Percentiles rank a stretch among this genome's conserved stretches.
Evolutionary conservation across 2,797 vertebrate genomes (phyloP).

Genomic region (Poeciliopsis infans): DNA sequence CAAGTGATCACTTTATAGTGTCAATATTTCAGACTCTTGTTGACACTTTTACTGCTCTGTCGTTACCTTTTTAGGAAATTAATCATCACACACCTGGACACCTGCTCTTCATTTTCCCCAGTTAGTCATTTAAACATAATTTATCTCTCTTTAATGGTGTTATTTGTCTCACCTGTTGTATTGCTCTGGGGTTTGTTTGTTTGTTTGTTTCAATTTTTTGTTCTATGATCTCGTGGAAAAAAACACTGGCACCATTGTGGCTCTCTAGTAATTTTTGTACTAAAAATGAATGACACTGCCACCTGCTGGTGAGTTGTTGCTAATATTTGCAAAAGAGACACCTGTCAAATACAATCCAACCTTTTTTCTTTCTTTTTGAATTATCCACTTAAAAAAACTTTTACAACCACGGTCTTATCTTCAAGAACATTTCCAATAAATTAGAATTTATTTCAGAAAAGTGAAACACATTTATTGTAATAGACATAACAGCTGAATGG

Average conservation of each 20-base stretch:
- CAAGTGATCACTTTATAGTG: too few species aligned
- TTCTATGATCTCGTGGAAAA: background rate
- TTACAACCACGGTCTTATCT: background rate
- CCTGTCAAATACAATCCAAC: background rate
- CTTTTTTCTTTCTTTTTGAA: background rate
- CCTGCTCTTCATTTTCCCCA: background rate
- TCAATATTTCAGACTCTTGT: background rate
- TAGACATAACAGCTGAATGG: background rate
- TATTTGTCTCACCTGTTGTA: constrained; percentile 4
- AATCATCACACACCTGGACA: constrained; percentile 8
- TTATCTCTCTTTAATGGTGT: constrained; percentile 20
- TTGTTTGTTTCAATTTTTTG: background rate
- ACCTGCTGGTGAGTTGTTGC: constrained; percentile 19
- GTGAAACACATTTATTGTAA: background rate
- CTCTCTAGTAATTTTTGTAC: background rate
- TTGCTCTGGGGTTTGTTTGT: too few species aligned
- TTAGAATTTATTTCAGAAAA: background rate
- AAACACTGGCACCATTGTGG: background rate
- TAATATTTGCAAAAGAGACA: constrained; percentile 8
- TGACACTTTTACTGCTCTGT: background rate
- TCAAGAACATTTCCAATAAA: background rate
- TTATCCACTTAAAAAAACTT: too few species aligned
- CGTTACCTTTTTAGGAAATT: background rate
- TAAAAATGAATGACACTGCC: constrained; percentile 15
- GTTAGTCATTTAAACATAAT: background rate